phyloP scores from a whole-genome alignment of 2,888 invertebrate species.

The Melanargia galathea region DNA sequence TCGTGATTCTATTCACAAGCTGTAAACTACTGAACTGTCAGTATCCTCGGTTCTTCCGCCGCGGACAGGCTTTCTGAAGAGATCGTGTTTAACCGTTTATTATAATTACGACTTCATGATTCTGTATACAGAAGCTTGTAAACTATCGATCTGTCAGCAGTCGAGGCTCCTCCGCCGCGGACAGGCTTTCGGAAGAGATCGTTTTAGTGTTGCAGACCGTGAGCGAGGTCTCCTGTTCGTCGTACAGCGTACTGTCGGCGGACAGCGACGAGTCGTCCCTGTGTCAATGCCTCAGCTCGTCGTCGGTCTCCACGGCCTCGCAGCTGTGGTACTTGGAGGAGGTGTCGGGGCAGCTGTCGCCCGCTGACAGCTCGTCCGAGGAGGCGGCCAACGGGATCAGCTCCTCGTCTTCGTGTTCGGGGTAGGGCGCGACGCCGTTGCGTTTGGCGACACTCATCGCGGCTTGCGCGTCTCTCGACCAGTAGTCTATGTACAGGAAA shows the following conservation, averaged over 20 bases:
- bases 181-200: conserved; percentile 10
- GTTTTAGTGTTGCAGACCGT: conserved; percentile 17
- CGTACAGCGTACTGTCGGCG: conserved; percentile 10
- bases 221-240: conserved; percentile 12
- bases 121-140: no score
- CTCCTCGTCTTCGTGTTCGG: conserved; percentile 74
- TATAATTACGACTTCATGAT: no score
- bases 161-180: neutral
- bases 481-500: conserved; percentile 54
- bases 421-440: conserved; percentile 54
- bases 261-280: conserved; percentile 16
- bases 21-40: no score
- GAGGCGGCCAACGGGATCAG: conserved; percentile 86
- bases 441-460: conserved; percentile 51
- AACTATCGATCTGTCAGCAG: conserved; percentile 3
- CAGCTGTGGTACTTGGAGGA: conserved; percentile 90
- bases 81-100: no score
- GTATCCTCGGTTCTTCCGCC: no score
- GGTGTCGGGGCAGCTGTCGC: conserved; percentile 88
- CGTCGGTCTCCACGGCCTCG: conserved; percentile 86
- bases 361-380: conserved; percentile 84
- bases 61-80: no score
- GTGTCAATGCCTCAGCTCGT: conserved; percentile 67
- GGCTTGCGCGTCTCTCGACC: conserved; percentile 58
- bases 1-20: no score